phyloP scores from a whole-genome alignment of 1,140 invertebrate genomes.

The Hypsibius dujardini region DNA sequence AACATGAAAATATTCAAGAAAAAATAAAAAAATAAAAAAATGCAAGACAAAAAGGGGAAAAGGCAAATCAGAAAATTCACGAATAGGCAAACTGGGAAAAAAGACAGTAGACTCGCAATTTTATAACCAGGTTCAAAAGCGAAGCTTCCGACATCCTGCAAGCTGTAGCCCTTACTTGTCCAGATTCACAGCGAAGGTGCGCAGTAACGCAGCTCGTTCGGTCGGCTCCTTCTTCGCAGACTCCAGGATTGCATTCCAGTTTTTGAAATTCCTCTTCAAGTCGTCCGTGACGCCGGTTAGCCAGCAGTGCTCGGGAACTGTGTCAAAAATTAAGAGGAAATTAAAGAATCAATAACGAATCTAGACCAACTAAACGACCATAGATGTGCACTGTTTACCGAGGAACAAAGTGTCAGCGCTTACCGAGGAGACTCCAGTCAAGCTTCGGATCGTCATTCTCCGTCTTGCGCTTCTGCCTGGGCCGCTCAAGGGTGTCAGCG shows the following conservation, averaged over 20 bases:
- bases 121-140: background rate
- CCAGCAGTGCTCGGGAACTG: conserved; percentile 58
- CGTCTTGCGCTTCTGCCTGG: too few species aligned
- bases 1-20: too few species aligned
- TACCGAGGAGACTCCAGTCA: too few species aligned
- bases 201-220: background rate
- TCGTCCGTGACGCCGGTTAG: conserved; percentile 50
- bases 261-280: conserved; percentile 36
- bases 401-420: too few species aligned
- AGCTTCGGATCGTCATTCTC: too few species aligned
- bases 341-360: background rate
- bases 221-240: background rate
- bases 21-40: too few species aligned
- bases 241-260: background rate
- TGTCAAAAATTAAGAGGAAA: background rate
- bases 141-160: background rate
- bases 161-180: background rate
- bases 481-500: too few species aligned
- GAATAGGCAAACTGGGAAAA: background rate
- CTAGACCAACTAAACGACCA: too few species aligned
- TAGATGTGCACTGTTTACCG: too few species aligned
- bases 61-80: too few species aligned
- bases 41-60: too few species aligned
- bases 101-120: background rate
- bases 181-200: background rate